Evolutionary conservation across 2,797 vertebrate species (phyloP), one percentile per base, ranked within the genome.

Genomic region (Streptopelia turtur): DNA sequence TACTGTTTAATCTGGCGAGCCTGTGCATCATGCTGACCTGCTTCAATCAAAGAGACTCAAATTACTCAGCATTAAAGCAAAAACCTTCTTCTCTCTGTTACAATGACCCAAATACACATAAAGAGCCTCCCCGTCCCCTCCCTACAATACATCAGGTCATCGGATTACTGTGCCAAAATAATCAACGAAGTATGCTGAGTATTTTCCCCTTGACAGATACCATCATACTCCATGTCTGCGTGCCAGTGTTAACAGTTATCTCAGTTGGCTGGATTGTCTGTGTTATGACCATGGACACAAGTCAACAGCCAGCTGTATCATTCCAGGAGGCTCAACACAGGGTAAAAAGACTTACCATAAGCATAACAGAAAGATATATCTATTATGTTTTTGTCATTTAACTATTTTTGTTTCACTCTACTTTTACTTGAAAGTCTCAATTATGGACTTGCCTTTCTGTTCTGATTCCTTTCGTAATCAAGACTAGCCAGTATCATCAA

Each of bases 51-150:
- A 93, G 80, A 59, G 47, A 61, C 79, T 77, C 10, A 22, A 95
- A 95, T 91, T 96, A 93, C 89, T 96, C 94, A 94, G 86, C 93
- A 85, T 74, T 92, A 76, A 85, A 92, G 68, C 20, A 87, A 84
- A 85, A 88, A 80, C 31, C 60, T 55, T 53, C 52, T 83, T 90
- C 59, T 18, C 83, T 77, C 79, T 65, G 89, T 90, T 76, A 95
- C 70, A 83, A 85, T 83, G 87, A 95, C 89, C 93, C 81, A 92
- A 84, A 93, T 55, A 84, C 64, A 78, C 11, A 45, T 3, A 79
- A 77, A 16, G 9, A 95, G 25, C 66, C 33, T 70, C 77, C 69
- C 49, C 21, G 9, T 10, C 57, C 52, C 23, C 41, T 66, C 68
- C 11, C 70, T 69, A 39, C 49, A 84, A 55, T 9, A n/a, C 33